Evolutionary conservation across 2,797 vertebrate genomes (phyloP).

Genomic region (Chaetophractus vellerosus): DNA sequence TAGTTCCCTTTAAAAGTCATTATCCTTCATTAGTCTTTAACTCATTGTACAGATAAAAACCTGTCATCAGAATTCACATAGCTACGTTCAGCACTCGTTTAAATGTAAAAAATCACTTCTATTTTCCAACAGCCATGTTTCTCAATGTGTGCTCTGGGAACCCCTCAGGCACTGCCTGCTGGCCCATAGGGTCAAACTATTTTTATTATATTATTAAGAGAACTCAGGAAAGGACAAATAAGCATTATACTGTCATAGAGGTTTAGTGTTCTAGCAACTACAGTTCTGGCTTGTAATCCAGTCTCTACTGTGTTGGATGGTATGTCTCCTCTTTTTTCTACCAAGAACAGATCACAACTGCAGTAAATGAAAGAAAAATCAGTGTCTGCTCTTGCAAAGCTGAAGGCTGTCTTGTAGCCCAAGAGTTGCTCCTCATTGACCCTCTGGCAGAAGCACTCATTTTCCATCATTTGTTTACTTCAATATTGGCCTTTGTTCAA

Average conservation of each 20-base stretch:
- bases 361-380: not conserved
- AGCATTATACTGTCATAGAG: not conserved
- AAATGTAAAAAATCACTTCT: constrained; percentile 82
- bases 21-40: constrained; percentile 80
- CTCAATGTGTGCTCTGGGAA: no score
- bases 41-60: constrained; percentile 79
- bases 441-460: not conserved
- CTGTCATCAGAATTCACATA: constrained; percentile 86
- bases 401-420: not conserved
- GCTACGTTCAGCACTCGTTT: constrained; percentile 87
- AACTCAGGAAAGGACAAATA: not conserved
- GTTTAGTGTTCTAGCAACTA: not conserved
- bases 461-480: not conserved
- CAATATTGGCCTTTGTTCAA: no score
- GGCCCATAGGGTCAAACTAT: no score
- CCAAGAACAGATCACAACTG: not conserved
- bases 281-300: not conserved
- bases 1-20: constrained; percentile 86
- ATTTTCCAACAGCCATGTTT: constrained; percentile 78
- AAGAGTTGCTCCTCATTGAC: not conserved
- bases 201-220: no score
- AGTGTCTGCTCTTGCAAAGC: no score
- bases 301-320: not conserved
- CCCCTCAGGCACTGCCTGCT: no score
- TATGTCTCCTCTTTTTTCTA: not conserved